Conservation (phyloP, 2,888 invertebrate species). For the Acrobasis suavella region DNA sequence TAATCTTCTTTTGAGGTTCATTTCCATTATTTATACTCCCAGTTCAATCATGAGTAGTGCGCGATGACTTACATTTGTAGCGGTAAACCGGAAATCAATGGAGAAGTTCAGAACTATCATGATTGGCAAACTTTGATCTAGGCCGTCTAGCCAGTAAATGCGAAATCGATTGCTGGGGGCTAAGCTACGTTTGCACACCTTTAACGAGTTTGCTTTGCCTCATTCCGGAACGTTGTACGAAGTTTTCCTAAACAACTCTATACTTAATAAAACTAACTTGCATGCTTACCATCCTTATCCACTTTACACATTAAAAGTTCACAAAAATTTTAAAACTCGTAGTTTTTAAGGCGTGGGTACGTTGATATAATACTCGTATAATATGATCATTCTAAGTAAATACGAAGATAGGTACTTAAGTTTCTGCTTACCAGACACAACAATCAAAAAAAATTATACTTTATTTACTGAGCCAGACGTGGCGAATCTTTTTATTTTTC, state of each 20-base stretch:
- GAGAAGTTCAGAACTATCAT: conserved; percentile 42
- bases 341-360: too few relatives aligned
- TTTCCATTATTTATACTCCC: neutral
- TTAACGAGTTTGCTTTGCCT: conserved; percentile 51
- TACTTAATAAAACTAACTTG: conserved; percentile 3
- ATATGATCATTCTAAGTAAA: too few relatives aligned
- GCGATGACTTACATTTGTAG: conserved; percentile 9
- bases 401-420: too few relatives aligned
- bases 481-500: too few relatives aligned
- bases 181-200: conserved; percentile 44
- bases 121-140: conserved; percentile 56
- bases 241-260: neutral
- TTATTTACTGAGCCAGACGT: too few relatives aligned
- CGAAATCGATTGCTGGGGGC: conserved; percentile 48
- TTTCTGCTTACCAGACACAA: too few relatives aligned
- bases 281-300: neutral
- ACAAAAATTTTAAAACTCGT: too few relatives aligned
- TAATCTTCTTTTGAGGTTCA: too few relatives aligned
- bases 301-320: too few relatives aligned
- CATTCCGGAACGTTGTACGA: conserved; percentile 4
- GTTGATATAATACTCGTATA: too few relatives aligned
- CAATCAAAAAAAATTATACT: too few relatives aligned
- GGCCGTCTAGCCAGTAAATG: conserved; percentile 46
- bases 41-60: conserved; percentile 12
- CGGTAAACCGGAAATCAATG: conserved; percentile 35